Percentiles rank a stretch among this genome's conserved stretches.
Evolutionary conservation across 2,113 vertebrate species (phyloP).

Genomic region (Dunckerocampus dactyliophorus): DNA sequence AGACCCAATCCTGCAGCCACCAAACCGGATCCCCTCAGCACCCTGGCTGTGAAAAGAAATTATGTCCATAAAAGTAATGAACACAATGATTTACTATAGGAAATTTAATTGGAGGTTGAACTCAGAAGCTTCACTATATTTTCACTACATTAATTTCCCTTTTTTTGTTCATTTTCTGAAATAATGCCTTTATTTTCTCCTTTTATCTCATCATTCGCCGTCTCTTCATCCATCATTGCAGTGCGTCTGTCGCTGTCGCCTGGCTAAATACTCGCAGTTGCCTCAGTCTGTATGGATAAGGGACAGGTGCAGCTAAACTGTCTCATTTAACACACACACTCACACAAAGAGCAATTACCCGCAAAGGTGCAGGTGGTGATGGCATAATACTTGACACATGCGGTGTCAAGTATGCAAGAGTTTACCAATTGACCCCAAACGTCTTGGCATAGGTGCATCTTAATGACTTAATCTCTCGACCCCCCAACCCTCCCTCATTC

Average conservation of each 20-base stretch:
- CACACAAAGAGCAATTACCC: constrained; percentile 43
- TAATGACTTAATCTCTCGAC: constrained; percentile 48
- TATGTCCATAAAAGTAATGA: too few species aligned
- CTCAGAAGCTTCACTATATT: background rate
- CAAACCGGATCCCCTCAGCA: too few species aligned
- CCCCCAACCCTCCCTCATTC: background rate
- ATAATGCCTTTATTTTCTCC: background rate
- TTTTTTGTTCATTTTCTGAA: background rate
- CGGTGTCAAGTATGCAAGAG: constrained; percentile 45
- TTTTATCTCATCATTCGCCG: too few species aligned
- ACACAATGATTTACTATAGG: too few species aligned
- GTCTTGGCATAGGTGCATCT: constrained; percentile 32
- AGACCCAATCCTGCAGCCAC: too few species aligned
- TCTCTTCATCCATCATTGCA: constrained; percentile 6
- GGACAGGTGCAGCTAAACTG: constrained; percentile 14
- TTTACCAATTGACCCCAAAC: constrained; percentile 43
- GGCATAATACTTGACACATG: constrained; percentile 45
- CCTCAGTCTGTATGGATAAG: constrained; percentile 9
- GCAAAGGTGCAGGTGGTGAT: constrained; percentile 21
- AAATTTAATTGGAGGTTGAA: background rate
- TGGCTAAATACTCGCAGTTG: constrained; percentile 18
- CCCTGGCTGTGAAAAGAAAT: too few species aligned
- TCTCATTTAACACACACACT: constrained; percentile 12
- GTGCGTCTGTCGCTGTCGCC: constrained; percentile 6
- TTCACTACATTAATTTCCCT: background rate